Evolutionary conservation across 2,888 invertebrate species (phyloP).

Genomic region (Hirtodrosophila confusa): DNA sequence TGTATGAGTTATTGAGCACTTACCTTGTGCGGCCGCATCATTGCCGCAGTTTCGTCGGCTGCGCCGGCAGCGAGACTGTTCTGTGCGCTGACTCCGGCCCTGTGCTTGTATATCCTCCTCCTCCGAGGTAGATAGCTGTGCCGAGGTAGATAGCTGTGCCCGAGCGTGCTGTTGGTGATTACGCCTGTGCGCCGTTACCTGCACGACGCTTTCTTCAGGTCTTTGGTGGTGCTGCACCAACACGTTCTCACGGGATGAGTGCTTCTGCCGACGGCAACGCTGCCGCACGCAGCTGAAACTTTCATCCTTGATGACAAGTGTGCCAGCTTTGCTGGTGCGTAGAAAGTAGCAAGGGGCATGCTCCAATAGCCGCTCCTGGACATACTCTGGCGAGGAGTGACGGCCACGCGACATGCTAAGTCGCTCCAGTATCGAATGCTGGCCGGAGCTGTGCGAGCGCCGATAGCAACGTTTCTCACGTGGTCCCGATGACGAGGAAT

Average conservation of each 20-base stretch:
- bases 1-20: neutral
- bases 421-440: constrained; percentile 81
- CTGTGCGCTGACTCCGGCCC: neutral
- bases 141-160: neutral
- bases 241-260: constrained; percentile 74
- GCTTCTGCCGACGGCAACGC: constrained; percentile 74
- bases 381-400: constrained; percentile 82
- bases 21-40: constrained; percentile 45
- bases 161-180: constrained; percentile 22
- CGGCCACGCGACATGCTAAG: constrained; percentile 82
- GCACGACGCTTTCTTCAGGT: constrained; percentile 34
- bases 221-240: constrained; percentile 9
- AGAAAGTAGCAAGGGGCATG: constrained; percentile 84
- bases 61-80: constrained; percentile 47
- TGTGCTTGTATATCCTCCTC: constrained; percentile 39
- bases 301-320: constrained; percentile 85
- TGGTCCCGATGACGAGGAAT: constrained; percentile 76
- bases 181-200: constrained; percentile 33
- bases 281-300: constrained; percentile 81
- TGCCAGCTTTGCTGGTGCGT: constrained; percentile 85
- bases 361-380: constrained; percentile 58
- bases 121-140: constrained; percentile 44
- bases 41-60: constrained; percentile 46
- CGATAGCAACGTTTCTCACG: constrained; percentile 81
- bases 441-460: constrained; percentile 77